phyloP scores from a whole-genome alignment of 2,888 invertebrate species.

The Sminthurinus aureus region DNA sequence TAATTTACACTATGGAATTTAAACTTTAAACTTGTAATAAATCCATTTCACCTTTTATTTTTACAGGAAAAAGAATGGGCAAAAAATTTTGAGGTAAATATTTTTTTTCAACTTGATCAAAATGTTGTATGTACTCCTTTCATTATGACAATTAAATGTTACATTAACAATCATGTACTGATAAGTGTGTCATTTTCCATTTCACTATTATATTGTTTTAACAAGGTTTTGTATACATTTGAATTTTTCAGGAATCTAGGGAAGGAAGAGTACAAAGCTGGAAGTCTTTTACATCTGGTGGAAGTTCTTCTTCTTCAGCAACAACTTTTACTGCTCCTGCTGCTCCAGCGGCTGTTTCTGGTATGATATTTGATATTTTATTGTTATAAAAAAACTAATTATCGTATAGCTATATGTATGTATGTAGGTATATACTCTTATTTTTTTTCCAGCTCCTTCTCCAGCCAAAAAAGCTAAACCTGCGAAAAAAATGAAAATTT shows the following conservation, averaged over 20 bases:
- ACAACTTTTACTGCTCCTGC: background rate
- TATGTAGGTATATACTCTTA: no score
- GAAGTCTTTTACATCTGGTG: conserved; percentile 84
- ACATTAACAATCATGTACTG: no score
- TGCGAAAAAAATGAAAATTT: conserved; percentile 77
- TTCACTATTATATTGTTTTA: background rate
- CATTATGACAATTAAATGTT: no score
- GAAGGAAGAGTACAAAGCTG: conserved; percentile 92
- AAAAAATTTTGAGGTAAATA: conserved; percentile 90
- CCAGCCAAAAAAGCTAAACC: conserved; percentile 74
- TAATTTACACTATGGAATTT: no score
- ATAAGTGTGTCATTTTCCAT: background rate
- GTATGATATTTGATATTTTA: background rate
- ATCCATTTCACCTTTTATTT: no score
- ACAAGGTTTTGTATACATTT: background rate
- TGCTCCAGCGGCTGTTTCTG: background rate
- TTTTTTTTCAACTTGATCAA: no score
- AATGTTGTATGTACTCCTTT: no score
- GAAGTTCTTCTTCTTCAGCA: conserved; percentile 26
- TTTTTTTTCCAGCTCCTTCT: conserved; percentile 61
- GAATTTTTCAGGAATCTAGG: conserved; percentile 76
- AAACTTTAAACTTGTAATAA: no score
- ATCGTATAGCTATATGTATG: no score
- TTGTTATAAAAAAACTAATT: no score
- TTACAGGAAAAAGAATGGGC: conserved; percentile 90